Base-by-base conservation (phyloP, 2,888 invertebrate genomes). In the Amblyteles armatorius region DNA sequence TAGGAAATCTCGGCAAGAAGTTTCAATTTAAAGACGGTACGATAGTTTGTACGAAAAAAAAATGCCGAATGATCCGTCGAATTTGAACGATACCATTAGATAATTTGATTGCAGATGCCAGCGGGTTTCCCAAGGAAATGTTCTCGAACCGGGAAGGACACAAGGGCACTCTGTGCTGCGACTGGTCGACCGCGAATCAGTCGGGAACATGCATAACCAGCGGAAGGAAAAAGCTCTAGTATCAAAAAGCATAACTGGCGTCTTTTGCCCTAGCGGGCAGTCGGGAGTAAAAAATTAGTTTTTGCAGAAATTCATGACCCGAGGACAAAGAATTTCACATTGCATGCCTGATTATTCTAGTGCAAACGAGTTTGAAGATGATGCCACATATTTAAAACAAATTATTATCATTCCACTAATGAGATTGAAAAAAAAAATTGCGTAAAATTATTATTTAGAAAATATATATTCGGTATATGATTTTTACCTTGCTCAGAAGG, bases 101-200 rank as follows among this genome's bases (percentile, higher is more conserved):
- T 71, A 16, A 22, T 85, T 80, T 85, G 63, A 82, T 85, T 90
- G 9, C 85, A 94, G 94, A 93, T 94, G 92, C 93, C 93, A 73
- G 93, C 94, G 29, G 90, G 90, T 55, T 55, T 87, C 89, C n/a
- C 92, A 94, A 88, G 92, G 90, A 52, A 93, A 91, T 87, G 93
- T 94, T 60, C 91, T 95, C 88, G 94, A 94, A 79, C 91, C 95
- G 63, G 95, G 95, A 52, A 40, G 95, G 95, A 44, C 95, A 95
- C 88, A 94, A 94, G 85, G 94, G 94, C 29, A 94, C 95, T 0
- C 93, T 95, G 26, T 95, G 95, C 36, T 95, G 95, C 65, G 96
- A 96, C 90, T 96, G 96, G 96, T 95, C 95, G 9, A 94, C 95
- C 26, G 94, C 95, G 29, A 94, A 95, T 90, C 95, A 95, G 88